These are phyloP conservation scores for Prionace glauca DNA, from an alignment of 2,797 vertebrate species.

Conservation along the genomic window DNA sequence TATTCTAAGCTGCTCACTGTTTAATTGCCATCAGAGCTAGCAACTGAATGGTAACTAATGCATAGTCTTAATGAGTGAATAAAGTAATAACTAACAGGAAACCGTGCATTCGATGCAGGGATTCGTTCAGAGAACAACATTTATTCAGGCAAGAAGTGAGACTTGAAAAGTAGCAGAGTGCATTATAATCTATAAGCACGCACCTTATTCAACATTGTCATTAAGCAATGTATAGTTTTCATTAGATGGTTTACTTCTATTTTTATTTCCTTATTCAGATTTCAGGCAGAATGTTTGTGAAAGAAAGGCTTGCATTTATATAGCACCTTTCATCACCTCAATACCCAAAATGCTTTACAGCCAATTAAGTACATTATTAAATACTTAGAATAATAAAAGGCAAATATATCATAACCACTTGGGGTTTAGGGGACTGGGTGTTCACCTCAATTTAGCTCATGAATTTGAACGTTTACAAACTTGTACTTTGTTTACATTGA, in stretches of 20 bases:
- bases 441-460: background rate
- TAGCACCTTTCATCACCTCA: background rate
- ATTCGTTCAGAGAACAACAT: background rate
- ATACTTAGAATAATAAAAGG: background rate
- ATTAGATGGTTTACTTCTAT: background rate
- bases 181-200: background rate
- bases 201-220: background rate
- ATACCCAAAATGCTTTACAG: background rate
- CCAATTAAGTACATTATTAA: background rate
- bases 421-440: background rate
- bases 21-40: background rate
- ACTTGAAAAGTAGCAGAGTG: background rate
- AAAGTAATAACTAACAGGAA: background rate
- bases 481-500: background rate
- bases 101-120: background rate
- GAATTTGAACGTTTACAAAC: background rate
- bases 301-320: background rate
- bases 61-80: background rate
- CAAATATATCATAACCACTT: background rate
- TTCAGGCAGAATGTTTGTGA: background rate
- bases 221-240: background rate
- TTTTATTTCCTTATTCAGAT: background rate
- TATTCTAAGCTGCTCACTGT: background rate
- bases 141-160: background rate
- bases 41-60: background rate